phyloP scores from a whole-genome alignment of 2,888 invertebrate species.

The Argyra leucocephala region DNA sequence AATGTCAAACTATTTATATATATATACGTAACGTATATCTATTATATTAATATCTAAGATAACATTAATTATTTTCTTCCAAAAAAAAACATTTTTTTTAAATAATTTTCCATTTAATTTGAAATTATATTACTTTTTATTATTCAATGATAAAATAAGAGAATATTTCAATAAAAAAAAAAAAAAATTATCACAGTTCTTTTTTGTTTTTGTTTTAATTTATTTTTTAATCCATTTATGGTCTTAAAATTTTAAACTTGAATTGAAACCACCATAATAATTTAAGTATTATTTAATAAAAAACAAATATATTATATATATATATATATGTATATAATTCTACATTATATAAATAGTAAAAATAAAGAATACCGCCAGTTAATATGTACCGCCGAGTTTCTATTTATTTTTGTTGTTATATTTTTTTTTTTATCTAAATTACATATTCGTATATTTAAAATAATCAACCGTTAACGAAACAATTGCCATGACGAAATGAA shows the following conservation, averaged over 20 bases:
- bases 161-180: conserved; percentile 7
- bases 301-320: background rate
- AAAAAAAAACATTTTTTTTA: background rate
- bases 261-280: background rate
- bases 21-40: no score
- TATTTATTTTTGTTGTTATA: background rate
- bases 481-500: background rate
- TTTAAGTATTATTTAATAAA: conserved; percentile 5
- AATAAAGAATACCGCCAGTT: conserved; percentile 2
- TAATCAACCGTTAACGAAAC: background rate
- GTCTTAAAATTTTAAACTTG: conserved; percentile 3
- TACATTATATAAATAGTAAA: background rate
- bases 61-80: background rate
- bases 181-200: conserved; percentile 16
- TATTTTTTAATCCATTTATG: background rate
- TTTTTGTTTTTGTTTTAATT: conserved; percentile 19
- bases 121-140: background rate
- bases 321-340: background rate
- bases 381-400: background rate
- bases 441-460: background rate
- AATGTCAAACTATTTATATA: no score
- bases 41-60: no score
- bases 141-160: background rate
- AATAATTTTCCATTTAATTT: background rate
- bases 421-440: background rate